Conservation (phyloP, 2,888 invertebrate genomes). For the Philhelius pedissequus region DNA sequence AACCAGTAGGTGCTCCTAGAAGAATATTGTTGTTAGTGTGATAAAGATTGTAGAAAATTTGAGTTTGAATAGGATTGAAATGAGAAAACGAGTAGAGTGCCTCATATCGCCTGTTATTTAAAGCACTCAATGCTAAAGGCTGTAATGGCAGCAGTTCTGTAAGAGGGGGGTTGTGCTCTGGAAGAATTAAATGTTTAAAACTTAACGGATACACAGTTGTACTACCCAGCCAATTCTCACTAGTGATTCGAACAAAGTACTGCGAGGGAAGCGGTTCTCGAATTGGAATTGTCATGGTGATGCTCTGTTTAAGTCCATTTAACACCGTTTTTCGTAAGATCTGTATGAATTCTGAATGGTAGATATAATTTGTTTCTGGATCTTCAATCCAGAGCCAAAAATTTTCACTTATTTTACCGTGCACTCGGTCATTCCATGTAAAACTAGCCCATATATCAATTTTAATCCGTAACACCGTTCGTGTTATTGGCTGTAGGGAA, state of each 20-base stretch:
- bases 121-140: constrained; percentile 91
- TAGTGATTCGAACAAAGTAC: constrained; percentile 92
- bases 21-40: constrained; percentile 96
- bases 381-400: constrained; percentile 99
- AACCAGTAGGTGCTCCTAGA: constrained; percentile 90
- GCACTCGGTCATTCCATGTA: constrained; percentile 93
- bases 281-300: constrained; percentile 97
- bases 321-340: constrained; percentile 82
- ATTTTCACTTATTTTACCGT: constrained; percentile 91
- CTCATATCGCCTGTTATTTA: constrained; percentile 89
- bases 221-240: constrained; percentile 87
- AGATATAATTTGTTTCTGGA: constrained; percentile 94
- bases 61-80: constrained; percentile 99
- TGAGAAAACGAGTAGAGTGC: constrained; percentile 93
- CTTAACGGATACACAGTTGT: constrained; percentile 82
- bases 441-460: constrained; percentile 88
- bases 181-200: constrained; percentile 93
- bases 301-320: constrained; percentile 86
- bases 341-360: constrained; percentile 95
- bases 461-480: constrained; percentile 91
- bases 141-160: constrained; percentile 95
- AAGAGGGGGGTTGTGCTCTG: constrained; percentile 94
- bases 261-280: constrained; percentile 94
- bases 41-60: constrained; percentile 97
- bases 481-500: constrained; percentile 95